phyloP scores from a whole-genome alignment of 2,888 invertebrate species.

The Ophonus ardosiacus region DNA sequence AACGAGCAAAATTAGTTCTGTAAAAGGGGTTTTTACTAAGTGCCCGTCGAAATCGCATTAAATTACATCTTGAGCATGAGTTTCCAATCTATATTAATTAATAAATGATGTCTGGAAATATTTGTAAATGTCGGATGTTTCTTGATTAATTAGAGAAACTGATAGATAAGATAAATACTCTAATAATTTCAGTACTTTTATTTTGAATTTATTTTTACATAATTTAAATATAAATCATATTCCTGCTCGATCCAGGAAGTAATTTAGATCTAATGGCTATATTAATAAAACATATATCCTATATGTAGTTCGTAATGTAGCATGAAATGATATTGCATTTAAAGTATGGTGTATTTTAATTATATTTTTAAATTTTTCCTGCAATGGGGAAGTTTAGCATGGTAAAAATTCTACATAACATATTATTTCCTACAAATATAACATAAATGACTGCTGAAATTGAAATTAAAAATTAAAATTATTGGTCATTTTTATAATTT shows the following conservation, averaged over 20 bases:
- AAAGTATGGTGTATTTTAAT: too few relatives aligned
- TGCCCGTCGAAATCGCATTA: neutral
- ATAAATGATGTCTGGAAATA: conserved; percentile 13
- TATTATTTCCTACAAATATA: too few relatives aligned
- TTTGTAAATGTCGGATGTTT: conserved; percentile 1
- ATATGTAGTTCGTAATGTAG: neutral
- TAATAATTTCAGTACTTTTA: neutral
- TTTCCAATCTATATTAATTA: conserved; percentile 28
- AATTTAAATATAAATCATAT: neutral
- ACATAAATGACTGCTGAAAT: too few relatives aligned
- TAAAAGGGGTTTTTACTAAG: neutral
- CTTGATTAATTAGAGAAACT: conserved; percentile 23
- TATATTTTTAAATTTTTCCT: too few relatives aligned
- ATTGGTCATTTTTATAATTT: too few relatives aligned
- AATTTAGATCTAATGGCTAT: neutral
- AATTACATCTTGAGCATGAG: conserved; percentile 12
- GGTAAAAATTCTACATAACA: too few relatives aligned
- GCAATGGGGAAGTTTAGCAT: too few relatives aligned
- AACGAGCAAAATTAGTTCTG: conserved; percentile 39
- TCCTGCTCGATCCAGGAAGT: neutral
- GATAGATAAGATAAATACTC: neutral
- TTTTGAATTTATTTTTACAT: neutral
- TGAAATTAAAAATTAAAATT: too few relatives aligned
- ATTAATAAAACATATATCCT: neutral
- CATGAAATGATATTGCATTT: neutral